phyloP scores from a whole-genome alignment of 1,140 invertebrate genomes.

The Drosophila tropicalis region DNA sequence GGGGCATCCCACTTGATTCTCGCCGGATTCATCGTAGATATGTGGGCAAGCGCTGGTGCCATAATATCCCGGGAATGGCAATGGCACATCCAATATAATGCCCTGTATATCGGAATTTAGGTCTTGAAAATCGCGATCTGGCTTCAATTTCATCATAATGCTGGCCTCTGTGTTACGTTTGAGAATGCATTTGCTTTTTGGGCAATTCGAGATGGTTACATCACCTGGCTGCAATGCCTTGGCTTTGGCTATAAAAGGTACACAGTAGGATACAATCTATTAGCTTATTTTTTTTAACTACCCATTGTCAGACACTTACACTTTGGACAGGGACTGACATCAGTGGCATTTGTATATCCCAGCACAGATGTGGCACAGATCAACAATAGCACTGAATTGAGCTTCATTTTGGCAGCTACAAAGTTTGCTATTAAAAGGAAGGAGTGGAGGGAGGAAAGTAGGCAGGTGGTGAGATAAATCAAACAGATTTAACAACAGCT shows the following conservation, averaged over 20 bases:
- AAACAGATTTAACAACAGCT: constrained; percentile 9
- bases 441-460: no score
- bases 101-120: constrained; percentile 86
- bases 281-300: not conserved
- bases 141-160: constrained; percentile 85
- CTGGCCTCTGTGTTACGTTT: constrained; percentile 85
- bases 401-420: constrained; percentile 47
- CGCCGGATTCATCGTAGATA: constrained; percentile 85
- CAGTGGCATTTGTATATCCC: constrained; percentile 55
- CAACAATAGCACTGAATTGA: constrained; percentile 43
- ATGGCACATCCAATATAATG: constrained; percentile 85
- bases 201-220: constrained; percentile 86
- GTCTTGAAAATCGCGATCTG: constrained; percentile 84
- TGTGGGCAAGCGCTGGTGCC: constrained; percentile 87
- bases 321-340: constrained; percentile 80
- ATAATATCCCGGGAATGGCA: constrained; percentile 91
- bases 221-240: constrained; percentile 62
- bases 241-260: constrained; percentile 51
- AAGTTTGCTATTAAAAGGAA: no score
- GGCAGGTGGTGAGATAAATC: not conserved
- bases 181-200: constrained; percentile 86
- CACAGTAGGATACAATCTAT: not conserved
- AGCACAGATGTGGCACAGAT: constrained; percentile 47
- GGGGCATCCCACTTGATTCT: constrained; percentile 86
- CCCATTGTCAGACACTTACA: constrained; percentile 75